These are phyloP conservation scores for Eptesicus fuscus DNA, from an alignment of 2,113 vertebrate genomes.

Conservation along the genomic window DNA sequence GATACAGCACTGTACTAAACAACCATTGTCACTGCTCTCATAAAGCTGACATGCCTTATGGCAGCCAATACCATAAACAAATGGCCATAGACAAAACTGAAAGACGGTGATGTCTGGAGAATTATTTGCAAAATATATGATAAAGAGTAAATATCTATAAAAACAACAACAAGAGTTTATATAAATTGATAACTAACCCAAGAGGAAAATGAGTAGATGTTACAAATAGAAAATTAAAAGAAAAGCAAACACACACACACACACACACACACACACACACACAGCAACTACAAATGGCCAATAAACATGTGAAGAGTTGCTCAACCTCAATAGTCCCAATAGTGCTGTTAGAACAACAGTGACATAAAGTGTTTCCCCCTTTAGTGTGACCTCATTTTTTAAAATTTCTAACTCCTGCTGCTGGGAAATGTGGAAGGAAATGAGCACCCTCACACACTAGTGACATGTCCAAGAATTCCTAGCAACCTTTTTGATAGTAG, in stretches of 20 bases:
- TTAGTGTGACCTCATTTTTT: background rate
- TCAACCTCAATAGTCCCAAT: background rate
- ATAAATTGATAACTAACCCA: background rate
- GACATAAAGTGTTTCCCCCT: background rate
- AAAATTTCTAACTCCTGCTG: background rate
- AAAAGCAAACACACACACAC: background rate
- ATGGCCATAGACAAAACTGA: background rate
- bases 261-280: too few relatives aligned
- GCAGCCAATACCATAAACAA: background rate
- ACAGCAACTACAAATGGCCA: background rate
- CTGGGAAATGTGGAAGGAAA: conserved; percentile 19
- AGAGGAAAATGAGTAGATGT: background rate
- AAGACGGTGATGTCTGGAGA: background rate
- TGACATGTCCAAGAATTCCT: background rate
- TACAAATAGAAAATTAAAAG: background rate
- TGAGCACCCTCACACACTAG: background rate
- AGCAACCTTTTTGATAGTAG: background rate
- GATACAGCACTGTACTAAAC: background rate
- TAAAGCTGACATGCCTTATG: background rate
- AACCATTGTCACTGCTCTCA: background rate
- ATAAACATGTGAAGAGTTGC: background rate
- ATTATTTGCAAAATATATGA: background rate
- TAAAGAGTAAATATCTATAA: background rate
- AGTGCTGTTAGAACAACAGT: background rate
- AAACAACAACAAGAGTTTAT: background rate